phyloP scores from a whole-genome alignment of 2,888 invertebrate genomes.

The Argynnis bischoffii region DNA sequence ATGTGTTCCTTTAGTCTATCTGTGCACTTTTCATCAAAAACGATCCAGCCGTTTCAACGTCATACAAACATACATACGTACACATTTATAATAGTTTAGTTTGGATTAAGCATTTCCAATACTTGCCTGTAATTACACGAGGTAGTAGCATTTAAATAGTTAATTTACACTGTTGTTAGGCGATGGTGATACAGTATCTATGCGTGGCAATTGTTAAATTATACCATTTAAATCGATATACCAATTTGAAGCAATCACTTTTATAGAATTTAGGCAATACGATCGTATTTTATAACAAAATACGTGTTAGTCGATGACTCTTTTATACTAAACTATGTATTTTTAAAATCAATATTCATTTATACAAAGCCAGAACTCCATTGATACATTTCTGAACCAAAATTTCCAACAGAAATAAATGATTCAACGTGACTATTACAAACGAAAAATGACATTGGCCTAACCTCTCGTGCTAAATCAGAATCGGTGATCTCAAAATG shows the following conservation, averaged over 20 bases:
- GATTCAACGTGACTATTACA: constrained; percentile 27
- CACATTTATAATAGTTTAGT: no score
- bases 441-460: constrained; percentile 44
- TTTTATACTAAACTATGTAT: neutral
- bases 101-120: no score
- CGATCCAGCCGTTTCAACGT: no score
- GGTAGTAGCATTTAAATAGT: neutral
- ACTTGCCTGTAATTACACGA: neutral
- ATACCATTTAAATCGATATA: neutral
- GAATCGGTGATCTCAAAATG: constrained; percentile 80
- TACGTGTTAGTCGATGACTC: neutral
- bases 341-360: neutral
- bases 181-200: neutral
- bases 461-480: constrained; percentile 52
- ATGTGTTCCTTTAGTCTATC: no score
- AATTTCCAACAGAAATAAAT: constrained; percentile 29
- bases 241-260: neutral
- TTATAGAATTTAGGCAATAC: neutral
- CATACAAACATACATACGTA: no score
- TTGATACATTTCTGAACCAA: constrained; percentile 53
- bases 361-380: constrained; percentile 31
- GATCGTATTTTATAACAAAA: neutral
- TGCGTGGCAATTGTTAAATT: neutral
- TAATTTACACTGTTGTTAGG: neutral
- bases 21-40: no score